Percentiles rank a stretch among this genome's conserved stretches.
Evolutionary conservation across 2,888 invertebrate species (phyloP).

Genomic region (Apamea anceps): DNA sequence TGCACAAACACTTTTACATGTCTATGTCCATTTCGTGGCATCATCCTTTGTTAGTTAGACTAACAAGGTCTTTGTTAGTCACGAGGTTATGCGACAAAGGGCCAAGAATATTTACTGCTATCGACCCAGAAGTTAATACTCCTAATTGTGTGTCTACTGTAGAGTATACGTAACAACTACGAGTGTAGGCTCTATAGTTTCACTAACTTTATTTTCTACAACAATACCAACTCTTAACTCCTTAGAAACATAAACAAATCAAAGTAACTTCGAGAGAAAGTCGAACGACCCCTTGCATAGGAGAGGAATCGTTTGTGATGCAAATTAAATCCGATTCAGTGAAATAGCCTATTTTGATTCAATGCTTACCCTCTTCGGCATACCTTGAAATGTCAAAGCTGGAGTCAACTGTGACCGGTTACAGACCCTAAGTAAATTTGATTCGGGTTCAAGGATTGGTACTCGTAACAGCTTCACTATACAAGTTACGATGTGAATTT

Average conservation of each 20-base stretch:
- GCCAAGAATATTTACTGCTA: background rate
- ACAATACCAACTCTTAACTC: slow-evolving; percentile 21
- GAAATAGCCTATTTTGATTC: slow-evolving; percentile 54
- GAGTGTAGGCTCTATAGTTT: slow-evolving; percentile 1
- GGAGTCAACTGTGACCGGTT: slow-evolving; percentile 36
- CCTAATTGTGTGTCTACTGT: background rate
- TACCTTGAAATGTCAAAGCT: slow-evolving; percentile 53
- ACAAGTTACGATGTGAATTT: slow-evolving; percentile 44
- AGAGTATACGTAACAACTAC: background rate
- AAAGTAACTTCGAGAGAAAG: slow-evolving; percentile 35
- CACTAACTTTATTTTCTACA: slow-evolving; percentile 1
- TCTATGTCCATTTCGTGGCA: background rate
- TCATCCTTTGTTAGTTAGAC: background rate
- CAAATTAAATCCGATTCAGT: slow-evolving; percentile 58
- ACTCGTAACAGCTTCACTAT: slow-evolving; percentile 31
- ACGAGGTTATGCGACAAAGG: background rate
- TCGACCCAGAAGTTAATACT: background rate
- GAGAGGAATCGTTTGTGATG: slow-evolving; percentile 61
- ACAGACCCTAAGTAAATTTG: slow-evolving; percentile 65
- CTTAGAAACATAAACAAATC: slow-evolving; percentile 35
- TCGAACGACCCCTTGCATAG: slow-evolving; percentile 38
- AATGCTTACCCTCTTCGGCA: slow-evolving; percentile 32
- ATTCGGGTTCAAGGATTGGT: slow-evolving; percentile 40
- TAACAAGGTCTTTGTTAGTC: background rate
- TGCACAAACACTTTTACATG: too few species aligned